A percentile compares a stretch with the other conserved stretches of the same genome.
Conservation (phyloP, 2,113 vertebrate species). For the Pterocles burchelli region DNA sequence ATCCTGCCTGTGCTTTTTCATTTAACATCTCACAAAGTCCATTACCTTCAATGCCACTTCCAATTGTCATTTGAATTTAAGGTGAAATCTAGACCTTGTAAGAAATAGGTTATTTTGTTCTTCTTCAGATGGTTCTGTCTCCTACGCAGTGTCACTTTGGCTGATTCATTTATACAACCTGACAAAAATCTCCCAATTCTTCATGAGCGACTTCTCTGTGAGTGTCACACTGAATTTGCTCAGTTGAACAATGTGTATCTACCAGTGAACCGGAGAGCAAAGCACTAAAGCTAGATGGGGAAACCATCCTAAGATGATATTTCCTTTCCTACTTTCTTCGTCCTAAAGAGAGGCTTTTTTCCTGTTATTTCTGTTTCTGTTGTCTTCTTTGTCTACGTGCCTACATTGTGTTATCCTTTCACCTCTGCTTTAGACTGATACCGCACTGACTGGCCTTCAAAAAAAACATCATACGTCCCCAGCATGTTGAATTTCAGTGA, state of each 20-base stretch:
- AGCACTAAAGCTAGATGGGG: neutral
- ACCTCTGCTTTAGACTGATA: neutral
- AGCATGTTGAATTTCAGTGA: neutral
- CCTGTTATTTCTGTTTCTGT: neutral
- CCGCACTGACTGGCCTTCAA: neutral
- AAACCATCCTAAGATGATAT: neutral
- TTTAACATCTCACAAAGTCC: slow-evolving; percentile 54
- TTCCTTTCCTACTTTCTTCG: neutral
- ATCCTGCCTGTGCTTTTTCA: slow-evolving; percentile 13
- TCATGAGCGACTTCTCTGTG: neutral
- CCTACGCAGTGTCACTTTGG: slow-evolving; percentile 42
- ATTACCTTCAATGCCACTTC: slow-evolving; percentile 59
- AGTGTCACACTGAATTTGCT: slow-evolving; percentile 61
- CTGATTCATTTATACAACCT: slow-evolving; percentile 65
- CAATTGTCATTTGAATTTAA: slow-evolving; percentile 43
- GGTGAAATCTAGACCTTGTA: slow-evolving; percentile 54
- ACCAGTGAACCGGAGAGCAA: neutral
- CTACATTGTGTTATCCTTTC: neutral
- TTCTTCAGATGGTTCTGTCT: slow-evolving; percentile 50
- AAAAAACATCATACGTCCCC: rapidly evolving
- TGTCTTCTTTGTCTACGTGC: neutral
- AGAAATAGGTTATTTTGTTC: slow-evolving; percentile 61
- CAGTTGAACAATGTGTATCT: neutral
- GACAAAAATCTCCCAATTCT: slow-evolving; percentile 47
- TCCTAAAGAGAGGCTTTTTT: neutral